Evolutionary conservation across 2,113 vertebrate species (phyloP).

Genomic region (Callipepla squamata): DNA sequence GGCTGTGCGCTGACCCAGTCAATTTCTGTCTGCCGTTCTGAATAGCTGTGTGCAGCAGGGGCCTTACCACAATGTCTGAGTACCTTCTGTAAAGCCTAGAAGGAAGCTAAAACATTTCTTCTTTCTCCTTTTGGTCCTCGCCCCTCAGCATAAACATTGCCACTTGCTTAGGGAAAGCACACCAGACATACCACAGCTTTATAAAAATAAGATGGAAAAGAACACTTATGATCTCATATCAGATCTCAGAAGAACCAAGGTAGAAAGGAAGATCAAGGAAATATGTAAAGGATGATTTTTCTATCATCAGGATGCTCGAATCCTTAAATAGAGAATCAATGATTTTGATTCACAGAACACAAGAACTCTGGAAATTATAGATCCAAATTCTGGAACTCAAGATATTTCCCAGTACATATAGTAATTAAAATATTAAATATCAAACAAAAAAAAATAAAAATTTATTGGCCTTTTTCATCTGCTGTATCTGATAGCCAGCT

Average conservation of each 20-base stretch:
- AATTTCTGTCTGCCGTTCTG: background rate
- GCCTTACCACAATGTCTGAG: background rate
- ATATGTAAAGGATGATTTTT: background rate
- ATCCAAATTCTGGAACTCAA: background rate
- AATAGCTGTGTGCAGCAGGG: fast-evolving
- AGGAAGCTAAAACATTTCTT: background rate
- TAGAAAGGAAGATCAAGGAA: background rate
- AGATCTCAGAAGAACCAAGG: background rate
- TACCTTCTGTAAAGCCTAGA: background rate
- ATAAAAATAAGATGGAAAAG: background rate
- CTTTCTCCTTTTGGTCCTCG: background rate
- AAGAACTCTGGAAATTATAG: background rate
- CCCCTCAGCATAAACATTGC: background rate
- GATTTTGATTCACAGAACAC: background rate
- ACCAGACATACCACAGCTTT: background rate
- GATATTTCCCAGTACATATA: background rate
- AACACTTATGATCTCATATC: background rate
- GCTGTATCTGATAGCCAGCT: background rate
- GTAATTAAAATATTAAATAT: background rate
- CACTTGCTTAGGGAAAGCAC: background rate
- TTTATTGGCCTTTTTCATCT: background rate
- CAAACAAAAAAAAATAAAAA: background rate
- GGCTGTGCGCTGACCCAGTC: background rate
- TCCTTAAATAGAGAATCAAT: background rate
- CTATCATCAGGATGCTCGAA: background rate